Conservation (phyloP, 2,797 vertebrate species). For the Echeneis naucrates region DNA sequence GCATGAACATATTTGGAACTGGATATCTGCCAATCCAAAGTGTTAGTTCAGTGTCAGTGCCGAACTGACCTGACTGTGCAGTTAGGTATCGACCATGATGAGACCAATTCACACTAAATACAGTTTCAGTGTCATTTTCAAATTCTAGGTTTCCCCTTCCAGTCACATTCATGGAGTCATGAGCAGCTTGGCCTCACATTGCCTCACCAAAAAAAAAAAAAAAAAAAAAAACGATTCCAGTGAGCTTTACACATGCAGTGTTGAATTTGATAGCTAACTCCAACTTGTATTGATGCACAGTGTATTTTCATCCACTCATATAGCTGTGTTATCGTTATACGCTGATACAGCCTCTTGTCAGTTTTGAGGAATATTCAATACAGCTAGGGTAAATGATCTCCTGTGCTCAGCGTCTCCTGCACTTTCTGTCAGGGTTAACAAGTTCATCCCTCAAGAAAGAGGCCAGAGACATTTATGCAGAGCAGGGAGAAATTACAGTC, state of each 20-base stretch:
- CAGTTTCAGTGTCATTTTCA: background rate
- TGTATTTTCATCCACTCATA: background rate
- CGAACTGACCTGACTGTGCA: background rate
- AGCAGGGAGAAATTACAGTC: constrained; percentile 26
- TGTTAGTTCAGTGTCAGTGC: background rate
- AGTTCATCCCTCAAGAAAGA: constrained; percentile 19
- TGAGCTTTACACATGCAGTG: background rate
- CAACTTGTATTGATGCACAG: background rate
- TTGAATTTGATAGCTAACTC: background rate
- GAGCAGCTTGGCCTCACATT: background rate
- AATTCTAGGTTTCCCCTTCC: background rate
- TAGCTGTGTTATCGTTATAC: background rate
- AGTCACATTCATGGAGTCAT: background rate
- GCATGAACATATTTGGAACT: background rate
- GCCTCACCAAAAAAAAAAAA: too few relatives aligned
- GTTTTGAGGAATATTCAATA: background rate
- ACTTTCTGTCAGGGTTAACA: constrained; percentile 15
- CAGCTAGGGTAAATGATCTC: background rate
- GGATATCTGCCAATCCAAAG: background rate
- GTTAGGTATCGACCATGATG: background rate
- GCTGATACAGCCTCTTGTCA: background rate
- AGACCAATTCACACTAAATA: background rate
- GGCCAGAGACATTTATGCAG: constrained; percentile 30
- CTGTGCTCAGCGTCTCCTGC: background rate
- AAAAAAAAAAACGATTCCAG: background rate